Percentiles rank a stretch among this genome's conserved stretches.
Conservation (phyloP, 1,140 invertebrate genomes). For the Ylistrum balloti region DNA sequence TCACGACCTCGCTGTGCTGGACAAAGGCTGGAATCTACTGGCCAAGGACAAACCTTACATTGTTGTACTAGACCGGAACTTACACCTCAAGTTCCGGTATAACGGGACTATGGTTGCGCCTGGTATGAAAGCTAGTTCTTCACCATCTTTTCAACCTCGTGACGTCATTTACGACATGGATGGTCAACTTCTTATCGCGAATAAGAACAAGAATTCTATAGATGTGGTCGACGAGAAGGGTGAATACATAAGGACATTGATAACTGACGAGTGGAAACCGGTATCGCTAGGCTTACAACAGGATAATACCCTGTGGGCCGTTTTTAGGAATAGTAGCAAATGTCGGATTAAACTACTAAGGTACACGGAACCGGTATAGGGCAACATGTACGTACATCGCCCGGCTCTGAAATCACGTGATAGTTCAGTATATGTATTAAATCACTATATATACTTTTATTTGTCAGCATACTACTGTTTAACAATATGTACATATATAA, state of each 20-base stretch:
- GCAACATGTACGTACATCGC: background rate
- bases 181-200: background rate
- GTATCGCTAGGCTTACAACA: background rate
- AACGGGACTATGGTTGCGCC: conserved; percentile 8
- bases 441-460: too few species aligned
- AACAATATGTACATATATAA: too few species aligned
- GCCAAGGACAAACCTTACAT: conserved; percentile 6
- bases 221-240: conserved; percentile 12
- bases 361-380: background rate
- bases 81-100: background rate
- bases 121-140: background rate
- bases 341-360: background rate
- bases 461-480: too few species aligned
- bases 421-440: too few species aligned
- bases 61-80: background rate
- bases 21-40: conserved; percentile 5
- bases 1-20: background rate
- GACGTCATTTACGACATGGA: conserved; percentile 26
- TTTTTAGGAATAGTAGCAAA: background rate
- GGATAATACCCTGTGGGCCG: background rate
- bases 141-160: conserved; percentile 30
- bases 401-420: background rate
- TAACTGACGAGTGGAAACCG: background rate
- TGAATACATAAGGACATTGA: background rate
- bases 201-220: background rate